phyloP scores from a whole-genome alignment of 2,113 vertebrate species.

The Heliornis fulica region DNA sequence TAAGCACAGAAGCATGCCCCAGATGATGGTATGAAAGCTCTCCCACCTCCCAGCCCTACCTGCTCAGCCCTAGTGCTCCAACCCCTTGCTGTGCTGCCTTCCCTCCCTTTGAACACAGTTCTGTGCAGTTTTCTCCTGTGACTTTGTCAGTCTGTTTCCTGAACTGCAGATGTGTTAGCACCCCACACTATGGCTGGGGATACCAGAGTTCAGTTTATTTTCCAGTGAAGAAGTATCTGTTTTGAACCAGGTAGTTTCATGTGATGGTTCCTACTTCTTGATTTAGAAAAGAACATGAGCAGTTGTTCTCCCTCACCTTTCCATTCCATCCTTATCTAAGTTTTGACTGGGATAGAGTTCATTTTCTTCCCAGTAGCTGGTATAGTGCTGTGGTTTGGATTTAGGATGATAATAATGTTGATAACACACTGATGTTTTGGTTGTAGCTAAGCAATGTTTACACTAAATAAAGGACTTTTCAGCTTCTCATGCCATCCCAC shows the following conservation, averaged over 20 bases:
- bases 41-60: neutral
- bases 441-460: too few relatives aligned
- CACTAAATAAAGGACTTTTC: too few relatives aligned
- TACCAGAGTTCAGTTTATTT: neutral
- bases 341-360: too few relatives aligned
- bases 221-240: neutral
- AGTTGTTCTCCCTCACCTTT: neutral
- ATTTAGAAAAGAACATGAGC: neutral
- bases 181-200: rapidly evolving
- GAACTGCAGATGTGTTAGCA: rapidly evolving
- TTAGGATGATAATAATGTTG: too few relatives aligned
- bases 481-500: too few relatives aligned
- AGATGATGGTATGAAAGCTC: rapidly evolving
- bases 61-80: rapidly evolving
- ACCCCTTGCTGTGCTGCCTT: too few relatives aligned
- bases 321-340: neutral
- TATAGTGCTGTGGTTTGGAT: too few relatives aligned
- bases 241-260: neutral
- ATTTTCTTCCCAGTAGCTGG: too few relatives aligned
- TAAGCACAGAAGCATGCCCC: neutral
- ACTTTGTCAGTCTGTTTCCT: neutral
- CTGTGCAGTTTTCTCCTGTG: rapidly evolving
- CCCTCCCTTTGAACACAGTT: rapidly evolving
- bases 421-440: too few relatives aligned
- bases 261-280: neutral